Conservation (phyloP, 2,113 vertebrate species). For the Xenopus tropicalis region DNA sequence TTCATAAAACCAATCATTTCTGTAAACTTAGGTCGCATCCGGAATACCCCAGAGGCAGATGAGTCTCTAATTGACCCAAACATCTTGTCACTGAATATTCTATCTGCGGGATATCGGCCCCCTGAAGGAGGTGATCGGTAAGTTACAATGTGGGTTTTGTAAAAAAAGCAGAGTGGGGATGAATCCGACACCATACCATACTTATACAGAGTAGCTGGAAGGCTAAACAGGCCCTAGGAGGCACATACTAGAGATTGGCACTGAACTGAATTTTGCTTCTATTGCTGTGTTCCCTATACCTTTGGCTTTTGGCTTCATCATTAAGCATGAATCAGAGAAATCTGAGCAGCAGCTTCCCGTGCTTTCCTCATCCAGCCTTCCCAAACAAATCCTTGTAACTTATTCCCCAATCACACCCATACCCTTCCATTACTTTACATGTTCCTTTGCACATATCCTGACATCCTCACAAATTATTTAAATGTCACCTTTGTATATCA, state of each 20-base stretch:
- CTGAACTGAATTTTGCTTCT: background rate
- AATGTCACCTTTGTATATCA: background rate
- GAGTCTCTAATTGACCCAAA: constrained; percentile 92
- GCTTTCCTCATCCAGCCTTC: background rate
- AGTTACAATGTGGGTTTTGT: constrained; percentile 29
- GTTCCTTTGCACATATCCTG: background rate
- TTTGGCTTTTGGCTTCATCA: constrained; percentile 26
- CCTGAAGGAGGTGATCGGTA: constrained; percentile 91
- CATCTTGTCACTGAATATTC: constrained; percentile 92
- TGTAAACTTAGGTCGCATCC: constrained; percentile 77
- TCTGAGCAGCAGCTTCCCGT: constrained; percentile 24
- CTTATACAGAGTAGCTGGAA: background rate
- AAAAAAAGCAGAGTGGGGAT: background rate
- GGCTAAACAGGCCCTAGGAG: background rate
- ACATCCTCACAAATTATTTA: background rate
- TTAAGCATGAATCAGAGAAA: constrained; percentile 29
- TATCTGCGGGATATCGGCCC: constrained; percentile 80
- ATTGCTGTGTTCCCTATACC: background rate
- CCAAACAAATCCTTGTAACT: constrained; percentile 8
- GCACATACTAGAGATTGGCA: background rate
- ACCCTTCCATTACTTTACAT: background rate
- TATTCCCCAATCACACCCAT: background rate
- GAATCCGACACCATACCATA: too few relatives aligned
- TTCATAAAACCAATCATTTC: background rate
- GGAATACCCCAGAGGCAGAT: constrained; percentile 86